These are phyloP conservation scores for Drosophila lacertosa DNA, from an alignment of 1,140 invertebrate species.

Conservation along the genomic window DNA sequence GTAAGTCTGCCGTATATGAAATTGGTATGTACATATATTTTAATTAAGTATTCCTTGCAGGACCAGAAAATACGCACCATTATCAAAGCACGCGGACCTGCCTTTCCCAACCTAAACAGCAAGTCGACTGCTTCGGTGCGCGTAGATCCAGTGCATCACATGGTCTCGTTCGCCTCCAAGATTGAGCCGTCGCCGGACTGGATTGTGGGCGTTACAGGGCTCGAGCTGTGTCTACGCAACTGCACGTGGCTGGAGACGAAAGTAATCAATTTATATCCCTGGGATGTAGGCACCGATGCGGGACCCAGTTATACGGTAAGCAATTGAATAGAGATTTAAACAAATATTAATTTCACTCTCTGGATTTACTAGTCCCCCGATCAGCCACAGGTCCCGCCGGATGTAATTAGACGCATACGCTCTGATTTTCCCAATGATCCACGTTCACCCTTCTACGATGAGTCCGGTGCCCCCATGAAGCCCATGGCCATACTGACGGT, in stretches of 20 bases:
- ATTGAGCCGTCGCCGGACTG: constrained; percentile 98
- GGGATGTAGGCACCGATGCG: constrained; percentile 97
- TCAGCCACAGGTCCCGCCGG: constrained; percentile 90
- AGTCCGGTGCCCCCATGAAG: constrained; percentile 91
- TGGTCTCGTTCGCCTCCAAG: constrained; percentile 97
- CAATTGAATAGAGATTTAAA: constrained; percentile 13
- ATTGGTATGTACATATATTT: background rate
- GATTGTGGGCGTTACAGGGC: constrained; percentile 96
- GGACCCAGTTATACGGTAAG: constrained; percentile 95
- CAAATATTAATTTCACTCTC: background rate
- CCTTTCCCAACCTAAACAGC: constrained; percentile 96
- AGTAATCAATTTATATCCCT: constrained; percentile 96
- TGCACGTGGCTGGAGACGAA: constrained; percentile 96
- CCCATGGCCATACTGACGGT: constrained; percentile 94
- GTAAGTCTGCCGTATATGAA: constrained; percentile 7
- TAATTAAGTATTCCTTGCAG: constrained; percentile 84
- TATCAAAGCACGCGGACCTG: constrained; percentile 97
- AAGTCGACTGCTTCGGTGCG: constrained; percentile 96
- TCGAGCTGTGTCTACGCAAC: constrained; percentile 96
- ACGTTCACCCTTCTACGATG: constrained; percentile 96
- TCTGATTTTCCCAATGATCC: constrained; percentile 92
- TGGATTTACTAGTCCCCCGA: constrained; percentile 89
- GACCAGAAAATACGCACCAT: constrained; percentile 97
- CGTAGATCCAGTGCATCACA: constrained; percentile 95
- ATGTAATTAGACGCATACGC: constrained; percentile 93